Evolutionary conservation across 2,888 invertebrate genomes (phyloP).

Genomic region (Pseudococcus longispinus): DNA sequence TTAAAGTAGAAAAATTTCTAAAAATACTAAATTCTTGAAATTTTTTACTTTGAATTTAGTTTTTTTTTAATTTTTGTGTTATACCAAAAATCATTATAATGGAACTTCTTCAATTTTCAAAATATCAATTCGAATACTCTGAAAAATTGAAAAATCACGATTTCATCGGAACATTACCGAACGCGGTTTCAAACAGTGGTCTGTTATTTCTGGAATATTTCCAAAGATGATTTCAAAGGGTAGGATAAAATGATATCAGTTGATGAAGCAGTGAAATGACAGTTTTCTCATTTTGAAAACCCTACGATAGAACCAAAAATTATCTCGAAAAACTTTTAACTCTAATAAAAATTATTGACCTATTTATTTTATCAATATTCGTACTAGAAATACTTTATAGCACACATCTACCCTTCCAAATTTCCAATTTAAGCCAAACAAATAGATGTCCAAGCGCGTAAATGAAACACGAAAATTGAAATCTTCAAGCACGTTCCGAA

Average conservation of each 20-base stretch:
- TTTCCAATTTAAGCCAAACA: background rate
- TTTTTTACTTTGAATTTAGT: no score
- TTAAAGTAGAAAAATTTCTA: no score
- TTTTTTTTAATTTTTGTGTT: no score
- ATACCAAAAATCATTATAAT: no score
- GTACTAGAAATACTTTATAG: background rate
- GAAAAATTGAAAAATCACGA: no score
- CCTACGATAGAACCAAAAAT: background rate
- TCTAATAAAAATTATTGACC: background rate
- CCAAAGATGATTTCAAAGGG: no score
- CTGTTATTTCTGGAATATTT: no score
- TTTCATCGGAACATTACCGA: no score
- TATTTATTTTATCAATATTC: background rate
- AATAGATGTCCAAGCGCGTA: background rate
- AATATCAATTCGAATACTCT: no score
- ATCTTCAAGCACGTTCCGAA: background rate
- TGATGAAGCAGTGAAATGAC: background rate
- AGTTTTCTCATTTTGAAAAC: background rate
- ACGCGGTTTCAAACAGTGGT: no score
- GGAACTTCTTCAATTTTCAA: no score
- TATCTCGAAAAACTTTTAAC: background rate
- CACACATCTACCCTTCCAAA: background rate
- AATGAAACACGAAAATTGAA: constrained; percentile 11
- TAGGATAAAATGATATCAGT: background rate
- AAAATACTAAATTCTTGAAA: no score